These are phyloP conservation scores for Barbus barbus DNA, from an alignment of 2,113 vertebrate species.

Conservation along the genomic window DNA sequence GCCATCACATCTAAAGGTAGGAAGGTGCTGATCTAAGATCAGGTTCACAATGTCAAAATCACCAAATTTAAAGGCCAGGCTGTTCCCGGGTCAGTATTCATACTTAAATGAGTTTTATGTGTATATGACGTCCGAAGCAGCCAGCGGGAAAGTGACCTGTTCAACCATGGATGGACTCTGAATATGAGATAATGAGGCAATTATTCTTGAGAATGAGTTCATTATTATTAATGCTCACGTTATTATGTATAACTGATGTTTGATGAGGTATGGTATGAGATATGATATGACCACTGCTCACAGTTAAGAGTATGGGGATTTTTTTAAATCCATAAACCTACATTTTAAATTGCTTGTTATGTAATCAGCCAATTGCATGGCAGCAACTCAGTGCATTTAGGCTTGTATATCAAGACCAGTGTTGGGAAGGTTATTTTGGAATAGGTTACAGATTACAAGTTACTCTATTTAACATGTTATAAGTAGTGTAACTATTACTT, in stretches of 20 bases:
- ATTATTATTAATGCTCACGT: neutral
- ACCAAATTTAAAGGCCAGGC: neutral
- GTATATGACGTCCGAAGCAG: neutral
- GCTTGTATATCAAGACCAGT: too few species aligned
- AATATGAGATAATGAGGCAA: neutral
- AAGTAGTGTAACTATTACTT: too few species aligned
- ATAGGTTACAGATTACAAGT: too few species aligned
- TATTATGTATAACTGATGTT: neutral
- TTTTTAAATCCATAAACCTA: too few species aligned
- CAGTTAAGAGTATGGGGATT: too few species aligned
- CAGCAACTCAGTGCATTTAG: too few species aligned
- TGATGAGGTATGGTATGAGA: too few species aligned
- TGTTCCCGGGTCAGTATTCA: neutral
- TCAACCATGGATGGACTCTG: neutral
- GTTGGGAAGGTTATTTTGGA: too few species aligned
- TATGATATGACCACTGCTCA: neutral
- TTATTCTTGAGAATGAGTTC: neutral
- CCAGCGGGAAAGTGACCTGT: neutral
- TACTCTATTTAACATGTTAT: too few species aligned
- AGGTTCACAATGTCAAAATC: neutral
- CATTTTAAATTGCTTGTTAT: too few species aligned
- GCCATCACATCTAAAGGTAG: conserved; percentile 30
- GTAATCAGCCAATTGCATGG: too few species aligned
- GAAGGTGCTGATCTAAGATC: neutral
- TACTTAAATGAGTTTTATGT: neutral